These are phyloP conservation scores for Gymnosoma rotundatum DNA, from an alignment of 2,888 invertebrate species.

Conservation along the genomic window DNA sequence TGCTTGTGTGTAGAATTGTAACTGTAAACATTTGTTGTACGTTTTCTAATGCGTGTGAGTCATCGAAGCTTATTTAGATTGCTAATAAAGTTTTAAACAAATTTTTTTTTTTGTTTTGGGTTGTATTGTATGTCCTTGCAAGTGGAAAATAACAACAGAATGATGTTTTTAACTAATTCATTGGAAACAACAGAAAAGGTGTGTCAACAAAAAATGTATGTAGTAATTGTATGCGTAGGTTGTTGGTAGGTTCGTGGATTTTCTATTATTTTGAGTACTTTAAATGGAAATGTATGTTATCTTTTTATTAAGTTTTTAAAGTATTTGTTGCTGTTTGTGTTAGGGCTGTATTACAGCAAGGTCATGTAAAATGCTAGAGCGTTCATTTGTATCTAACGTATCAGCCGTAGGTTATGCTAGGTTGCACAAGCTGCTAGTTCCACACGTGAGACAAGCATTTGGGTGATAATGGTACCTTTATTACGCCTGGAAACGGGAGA, in stretches of 20 bases:
- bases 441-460: too few relatives aligned
- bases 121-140: slow-evolving; percentile 56
- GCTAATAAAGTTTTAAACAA: slow-evolving; percentile 67
- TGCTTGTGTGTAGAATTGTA: slow-evolving; percentile 1
- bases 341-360: too few relatives aligned
- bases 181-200: slow-evolving; percentile 56
- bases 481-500: too few relatives aligned
- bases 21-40: background rate
- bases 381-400: too few relatives aligned
- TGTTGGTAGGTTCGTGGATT: background rate
- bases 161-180: slow-evolving; percentile 62
- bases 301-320: slow-evolving; percentile 1
- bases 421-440: too few relatives aligned
- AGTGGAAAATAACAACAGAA: slow-evolving; percentile 65
- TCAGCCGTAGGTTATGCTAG: too few relatives aligned
- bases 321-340: slow-evolving; percentile 1
- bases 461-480: too few relatives aligned
- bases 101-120: slow-evolving; percentile 29
- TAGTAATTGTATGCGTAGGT: background rate
- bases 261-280: background rate
- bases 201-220: slow-evolving; percentile 46
- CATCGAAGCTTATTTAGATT: slow-evolving; percentile 62
- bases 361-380: too few relatives aligned
- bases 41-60: slow-evolving; percentile 4
- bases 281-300: background rate